A percentile compares a stretch with the other conserved stretches of the same genome.
Evolutionary conservation across 92 coral and sea anemone species (phyloP).

Genomic region (Anthopleura xanthogrammica): DNA sequence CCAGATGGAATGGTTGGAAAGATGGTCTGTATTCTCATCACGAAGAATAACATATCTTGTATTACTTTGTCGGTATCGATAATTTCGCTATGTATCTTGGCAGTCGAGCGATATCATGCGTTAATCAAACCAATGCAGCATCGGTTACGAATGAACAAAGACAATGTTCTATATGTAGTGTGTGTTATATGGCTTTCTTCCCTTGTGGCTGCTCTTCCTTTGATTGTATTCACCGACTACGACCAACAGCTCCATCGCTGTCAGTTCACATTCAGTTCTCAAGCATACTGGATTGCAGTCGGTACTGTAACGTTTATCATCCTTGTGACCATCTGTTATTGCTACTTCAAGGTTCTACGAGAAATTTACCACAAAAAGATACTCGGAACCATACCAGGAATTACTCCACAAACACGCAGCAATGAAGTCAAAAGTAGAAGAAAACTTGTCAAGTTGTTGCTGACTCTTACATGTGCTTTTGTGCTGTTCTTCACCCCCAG

Average conservation of each 20-base stretch:
- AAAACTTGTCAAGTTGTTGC: slow-evolving; percentile 40
- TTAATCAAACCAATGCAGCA: slow-evolving; percentile 53
- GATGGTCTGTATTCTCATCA: slow-evolving; percentile 41
- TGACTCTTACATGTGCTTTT: slow-evolving; percentile 43
- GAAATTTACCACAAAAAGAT: slow-evolving; percentile 32
- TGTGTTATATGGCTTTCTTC: slow-evolving; percentile 42
- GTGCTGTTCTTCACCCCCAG: slow-evolving; percentile 48
- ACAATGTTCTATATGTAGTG: slow-evolving; percentile 45
- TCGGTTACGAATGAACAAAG: slow-evolving; percentile 42
- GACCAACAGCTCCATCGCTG: slow-evolving; percentile 31
- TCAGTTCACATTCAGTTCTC: slow-evolving; percentile 41
- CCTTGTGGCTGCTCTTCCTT: slow-evolving; percentile 36
- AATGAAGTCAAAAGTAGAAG: slow-evolving; percentile 31
- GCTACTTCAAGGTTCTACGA: slow-evolving; percentile 48
- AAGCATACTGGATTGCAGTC: slow-evolving; percentile 48
- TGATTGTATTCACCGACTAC: slow-evolving; percentile 49
- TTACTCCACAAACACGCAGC: slow-evolving; percentile 6
- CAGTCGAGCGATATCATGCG: slow-evolving; percentile 61
- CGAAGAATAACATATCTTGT: slow-evolving; percentile 47
- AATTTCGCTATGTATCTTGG: slow-evolving; percentile 51
- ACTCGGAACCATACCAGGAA: slow-evolving; percentile 21
- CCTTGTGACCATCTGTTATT: slow-evolving; percentile 43
- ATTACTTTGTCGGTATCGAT: slow-evolving; percentile 51
- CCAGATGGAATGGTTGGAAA: slow-evolving; percentile 43
- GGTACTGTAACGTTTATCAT: slow-evolving; percentile 34